Base-by-base conservation (phyloP, 1,140 invertebrate genomes). In the Atta colombica region DNA sequence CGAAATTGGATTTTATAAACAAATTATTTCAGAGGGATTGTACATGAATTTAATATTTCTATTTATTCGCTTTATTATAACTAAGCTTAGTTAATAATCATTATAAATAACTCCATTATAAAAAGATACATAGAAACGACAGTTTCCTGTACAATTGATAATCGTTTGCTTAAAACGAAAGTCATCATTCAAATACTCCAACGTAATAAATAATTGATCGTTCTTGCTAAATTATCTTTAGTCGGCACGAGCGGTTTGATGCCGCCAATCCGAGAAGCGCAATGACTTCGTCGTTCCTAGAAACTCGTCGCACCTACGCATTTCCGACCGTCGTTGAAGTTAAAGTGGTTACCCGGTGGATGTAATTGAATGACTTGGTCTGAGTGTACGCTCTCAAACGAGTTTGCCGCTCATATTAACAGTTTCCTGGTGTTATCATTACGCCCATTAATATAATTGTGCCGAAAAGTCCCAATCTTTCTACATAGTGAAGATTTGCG, bases 271-370 rank as follows among this genome's bases (percentile, higher is more conserved):
- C 72, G 60, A 60, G 75, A 89, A 82, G 58, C 49, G 77, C 66
- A 72, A 68, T 69, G 77, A 82, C 88, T 81, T 84, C 68, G 89
- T 88, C 87, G 89, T 82, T 81, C 75, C 69, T 71, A 90, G 75
- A 88, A 85, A 87, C 61, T 39, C 49, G 31, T 68, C 51, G 72
- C 90, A 85, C 90, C 90, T 91, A 91, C 90, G 75, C 90, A 61
- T 49, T 91, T 91, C 90, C 90, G 90, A 88, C 88, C 58, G 84
- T 89, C 58, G 71, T 87, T 78, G 85, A 71, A 61, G 87, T 69
- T 82, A 69, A 78, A 88, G 65, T 60, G 74, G 49, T 63, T 77
- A 86, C 69, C 55, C 63, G 58, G 55, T 84, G 45, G n/a, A 87
- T 85, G 39, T 87, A 77, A 86, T 80, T 87, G 87, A 88, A 86